Evolutionary conservation across 2,888 invertebrate genomes (phyloP).

Genomic region (Campaea margaritaria): DNA sequence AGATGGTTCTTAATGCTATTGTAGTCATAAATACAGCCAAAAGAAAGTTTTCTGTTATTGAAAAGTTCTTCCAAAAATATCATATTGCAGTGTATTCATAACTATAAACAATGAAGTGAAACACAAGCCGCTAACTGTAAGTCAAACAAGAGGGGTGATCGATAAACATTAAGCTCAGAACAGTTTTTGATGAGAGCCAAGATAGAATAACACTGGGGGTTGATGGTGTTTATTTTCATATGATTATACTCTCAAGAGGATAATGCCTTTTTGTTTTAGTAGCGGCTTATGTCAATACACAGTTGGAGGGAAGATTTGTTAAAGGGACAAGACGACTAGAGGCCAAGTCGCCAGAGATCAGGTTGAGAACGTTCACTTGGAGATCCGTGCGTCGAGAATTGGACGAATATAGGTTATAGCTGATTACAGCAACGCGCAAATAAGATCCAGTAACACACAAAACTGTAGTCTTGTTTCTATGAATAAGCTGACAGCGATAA

Average conservation of each 20-base stretch:
- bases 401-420: too few relatives aligned
- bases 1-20: too few relatives aligned
- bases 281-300: constrained; percentile 16
- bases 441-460: not conserved
- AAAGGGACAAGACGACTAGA: not conserved
- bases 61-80: constrained; percentile 24
- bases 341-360: too few relatives aligned
- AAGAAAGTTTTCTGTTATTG: not conserved
- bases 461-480: constrained; percentile 1
- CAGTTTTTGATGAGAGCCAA: constrained; percentile 32
- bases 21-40: too few relatives aligned
- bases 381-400: too few relatives aligned
- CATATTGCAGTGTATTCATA: constrained; percentile 14
- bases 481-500: constrained; percentile 27
- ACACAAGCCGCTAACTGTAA: constrained; percentile 28
- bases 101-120: constrained; percentile 28
- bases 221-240: constrained; percentile 38
- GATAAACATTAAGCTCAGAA: constrained; percentile 28
- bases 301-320: not conserved
- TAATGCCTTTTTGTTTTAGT: constrained; percentile 21
- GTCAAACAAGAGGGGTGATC: constrained; percentile 33
- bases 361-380: not conserved
- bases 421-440: not conserved
- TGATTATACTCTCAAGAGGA: constrained; percentile 25
- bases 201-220: constrained; percentile 34